These are phyloP conservation scores for Heliothis virescens DNA, from an alignment of 1,140 invertebrate species.

Conservation along the genomic window DNA sequence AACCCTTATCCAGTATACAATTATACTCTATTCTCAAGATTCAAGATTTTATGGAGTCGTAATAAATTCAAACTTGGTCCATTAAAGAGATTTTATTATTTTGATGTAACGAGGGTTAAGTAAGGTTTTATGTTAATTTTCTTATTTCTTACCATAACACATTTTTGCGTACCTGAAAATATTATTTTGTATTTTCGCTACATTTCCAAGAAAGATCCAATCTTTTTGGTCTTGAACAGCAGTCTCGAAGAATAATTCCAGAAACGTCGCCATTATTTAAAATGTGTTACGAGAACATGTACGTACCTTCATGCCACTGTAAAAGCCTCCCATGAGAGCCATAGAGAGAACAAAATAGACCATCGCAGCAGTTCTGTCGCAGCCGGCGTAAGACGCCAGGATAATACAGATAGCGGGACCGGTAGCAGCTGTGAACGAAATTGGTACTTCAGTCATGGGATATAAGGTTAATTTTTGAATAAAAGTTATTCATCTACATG, in stretches of 20 bases:
- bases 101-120: constrained; percentile 8
- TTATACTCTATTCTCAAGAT: background rate
- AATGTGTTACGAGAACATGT: background rate
- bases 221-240: background rate
- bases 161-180: no score
- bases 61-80: constrained; percentile 1
- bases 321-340: constrained; percentile 90
- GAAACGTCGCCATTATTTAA: background rate
- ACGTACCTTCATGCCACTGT: constrained; percentile 88
- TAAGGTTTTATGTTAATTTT: background rate
- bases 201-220: no score
- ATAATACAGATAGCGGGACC: constrained; percentile 83
- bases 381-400: constrained; percentile 77
- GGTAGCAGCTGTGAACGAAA: constrained; percentile 69
- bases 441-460: background rate
- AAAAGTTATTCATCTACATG: background rate
- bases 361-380: constrained; percentile 85
- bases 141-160: background rate
- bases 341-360: constrained; percentile 90
- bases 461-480: background rate
- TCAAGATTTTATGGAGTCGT: background rate
- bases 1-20: background rate
- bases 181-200: no score
- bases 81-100: constrained; percentile 4
- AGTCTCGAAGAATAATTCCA: background rate